Base-by-base conservation (phyloP, 2,797 vertebrate species). In the Xenopus petersii region DNA sequence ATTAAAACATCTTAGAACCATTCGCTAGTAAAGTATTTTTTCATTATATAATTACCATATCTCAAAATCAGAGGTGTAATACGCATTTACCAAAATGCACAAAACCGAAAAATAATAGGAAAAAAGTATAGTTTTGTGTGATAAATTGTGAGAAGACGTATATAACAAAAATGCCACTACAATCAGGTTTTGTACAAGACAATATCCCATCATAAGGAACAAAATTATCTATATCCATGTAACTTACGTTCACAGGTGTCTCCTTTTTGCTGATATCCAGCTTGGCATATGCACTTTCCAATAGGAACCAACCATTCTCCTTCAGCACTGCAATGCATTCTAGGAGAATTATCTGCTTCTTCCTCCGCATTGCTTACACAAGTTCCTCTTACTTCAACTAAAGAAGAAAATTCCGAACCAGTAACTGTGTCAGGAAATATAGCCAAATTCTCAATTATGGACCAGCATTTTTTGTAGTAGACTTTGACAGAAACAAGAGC, bases 401-500 rank as follows among this genome's bases (percentile, higher is more conserved):
- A 91, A 55, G 97, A 99, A 80, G 97, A 98, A 89, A 99, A 99
- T 90, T 98, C 97, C 6, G 96, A 98, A 70, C 97, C 97, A 24
- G 97, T 99, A 90, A 98, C 96, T 6, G 97, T 98, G 91, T 99
- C 97, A 61, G 95, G 95, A 90, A 99, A 99, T 58, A 95, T 92
- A 87, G 97, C 97, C 94, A 99, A 91, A 89, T 99, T 99, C 92
- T 99, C 97, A 86, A 99, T 98, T 92, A 99, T 98, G 70, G 97
- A 97, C 97, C 97, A 98, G 83, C 97, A 99, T 89, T 98, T 99
- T 91, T 99, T 99, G 91, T 98, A 98, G 88, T 99, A 99, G 54
- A 98, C 97, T 88, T 97, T 98, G 87, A 99, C 97, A 64, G 97
- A 99, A 83, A 99, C 97, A 89, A 98, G 91, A 81, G 97, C 97